These are phyloP conservation scores for Drosophila anceps DNA, from an alignment of 2,888 invertebrate genomes.

Conservation along the genomic window DNA sequence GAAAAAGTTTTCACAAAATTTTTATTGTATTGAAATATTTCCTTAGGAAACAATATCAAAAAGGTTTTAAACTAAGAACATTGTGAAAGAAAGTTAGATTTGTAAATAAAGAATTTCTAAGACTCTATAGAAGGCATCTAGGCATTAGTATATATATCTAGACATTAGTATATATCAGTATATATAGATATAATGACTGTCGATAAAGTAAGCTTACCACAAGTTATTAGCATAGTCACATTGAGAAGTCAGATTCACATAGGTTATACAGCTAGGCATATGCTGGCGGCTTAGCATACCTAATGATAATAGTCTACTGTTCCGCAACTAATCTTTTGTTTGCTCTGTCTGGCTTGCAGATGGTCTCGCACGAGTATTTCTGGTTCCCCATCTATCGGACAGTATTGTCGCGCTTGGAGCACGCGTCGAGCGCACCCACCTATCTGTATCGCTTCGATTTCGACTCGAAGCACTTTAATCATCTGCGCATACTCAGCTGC, in stretches of 20 bases:
- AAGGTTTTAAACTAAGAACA: too few species aligned
- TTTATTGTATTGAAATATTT: not conserved
- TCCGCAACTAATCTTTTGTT: not conserved
- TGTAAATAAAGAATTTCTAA: too few species aligned
- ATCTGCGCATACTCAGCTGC: slow-evolving; percentile 83
- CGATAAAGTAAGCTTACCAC: not conserved
- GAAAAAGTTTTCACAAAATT: not conserved
- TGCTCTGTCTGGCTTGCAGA: slow-evolving; percentile 58
- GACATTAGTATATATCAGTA: too few species aligned
- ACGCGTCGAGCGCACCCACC: slow-evolving; percentile 81
- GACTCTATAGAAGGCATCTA: too few species aligned
- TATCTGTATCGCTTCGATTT: slow-evolving; percentile 85
- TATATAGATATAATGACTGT: too few species aligned
- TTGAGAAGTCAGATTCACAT: not conserved
- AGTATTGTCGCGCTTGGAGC: slow-evolving; percentile 81
- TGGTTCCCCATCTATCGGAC: slow-evolving; percentile 85
- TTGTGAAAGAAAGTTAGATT: too few species aligned
- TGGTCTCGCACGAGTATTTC: slow-evolving; percentile 85
- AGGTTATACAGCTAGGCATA: not conserved
- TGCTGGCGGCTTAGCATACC: not conserved
- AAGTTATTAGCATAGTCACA: not conserved
- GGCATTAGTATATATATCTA: too few species aligned
- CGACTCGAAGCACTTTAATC: slow-evolving; percentile 85
- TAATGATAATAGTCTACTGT: not conserved
- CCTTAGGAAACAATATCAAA: too few species aligned